phyloP scores from a whole-genome alignment of 2,888 invertebrate species.

The Ctenicera cuprea region DNA sequence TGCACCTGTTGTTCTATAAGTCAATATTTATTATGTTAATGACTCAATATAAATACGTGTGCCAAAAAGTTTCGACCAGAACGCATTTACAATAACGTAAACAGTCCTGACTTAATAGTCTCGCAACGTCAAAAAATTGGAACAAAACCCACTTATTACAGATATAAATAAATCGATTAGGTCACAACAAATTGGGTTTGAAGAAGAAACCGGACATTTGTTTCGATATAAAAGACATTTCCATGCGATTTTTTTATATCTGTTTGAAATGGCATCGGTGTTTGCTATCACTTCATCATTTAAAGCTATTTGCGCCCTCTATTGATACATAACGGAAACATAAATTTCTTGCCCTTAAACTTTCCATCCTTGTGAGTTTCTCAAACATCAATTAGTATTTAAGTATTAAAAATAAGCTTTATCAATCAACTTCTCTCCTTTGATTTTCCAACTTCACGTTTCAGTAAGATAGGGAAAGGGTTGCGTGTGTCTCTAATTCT shows the following conservation, averaged over 20 bases:
- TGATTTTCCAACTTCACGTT: background rate
- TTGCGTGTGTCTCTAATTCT: slow-evolving; percentile 25
- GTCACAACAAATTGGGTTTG: background rate
- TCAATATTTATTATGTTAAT: slow-evolving; percentile 33
- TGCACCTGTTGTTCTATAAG: slow-evolving; percentile 38
- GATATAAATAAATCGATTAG: background rate
- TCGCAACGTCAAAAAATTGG: slow-evolving; percentile 1
- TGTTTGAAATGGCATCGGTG: too few relatives aligned
- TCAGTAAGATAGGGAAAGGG: slow-evolving; percentile 4
- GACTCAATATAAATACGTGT: slow-evolving; percentile 27
- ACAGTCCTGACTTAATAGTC: slow-evolving; percentile 12
- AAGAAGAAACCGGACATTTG: too few relatives aligned
- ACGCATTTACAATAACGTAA: slow-evolving; percentile 23
- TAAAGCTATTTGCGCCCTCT: too few relatives aligned
- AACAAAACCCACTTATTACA: slow-evolving; percentile 8
- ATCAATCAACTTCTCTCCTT: background rate
- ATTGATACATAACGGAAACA: too few relatives aligned
- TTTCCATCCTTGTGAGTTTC: too few relatives aligned
- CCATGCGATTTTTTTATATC: too few relatives aligned
- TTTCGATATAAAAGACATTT: too few relatives aligned
- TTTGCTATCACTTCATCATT: too few relatives aligned
- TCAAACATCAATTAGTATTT: too few relatives aligned
- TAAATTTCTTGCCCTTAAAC: too few relatives aligned
- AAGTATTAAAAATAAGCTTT: too few relatives aligned
- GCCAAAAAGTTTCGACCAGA: slow-evolving; percentile 28